Evolutionary conservation across 2,797 vertebrate genomes (phyloP).

Genomic region (Liasis olivaceus): DNA sequence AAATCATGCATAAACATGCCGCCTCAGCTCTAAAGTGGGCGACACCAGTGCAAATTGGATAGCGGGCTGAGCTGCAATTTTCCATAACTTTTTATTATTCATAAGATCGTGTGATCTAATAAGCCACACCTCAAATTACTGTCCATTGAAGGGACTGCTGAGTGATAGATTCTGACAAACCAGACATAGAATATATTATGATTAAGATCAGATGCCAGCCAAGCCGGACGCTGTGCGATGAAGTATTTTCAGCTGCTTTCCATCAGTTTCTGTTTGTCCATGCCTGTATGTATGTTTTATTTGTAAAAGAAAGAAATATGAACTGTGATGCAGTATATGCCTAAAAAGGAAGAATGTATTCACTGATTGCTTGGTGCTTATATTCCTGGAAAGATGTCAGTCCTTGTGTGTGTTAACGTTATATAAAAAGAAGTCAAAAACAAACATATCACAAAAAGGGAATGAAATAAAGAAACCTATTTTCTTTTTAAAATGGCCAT

Average conservation of each 20-base stretch:
- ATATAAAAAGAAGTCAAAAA: constrained; percentile 47
- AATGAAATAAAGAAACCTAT: constrained; percentile 22
- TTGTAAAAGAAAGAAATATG: constrained; percentile 58
- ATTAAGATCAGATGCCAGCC: constrained; percentile 93
- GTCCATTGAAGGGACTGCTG: constrained; percentile 83
- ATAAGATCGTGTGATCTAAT: constrained; percentile 92
- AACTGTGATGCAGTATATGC: constrained; percentile 52
- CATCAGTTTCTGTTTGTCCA: constrained; percentile 54
- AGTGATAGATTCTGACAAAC: constrained; percentile 93
- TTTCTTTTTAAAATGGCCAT: background rate
- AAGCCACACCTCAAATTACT: constrained; percentile 92
- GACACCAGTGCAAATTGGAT: constrained; percentile 85
- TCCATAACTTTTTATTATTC: constrained; percentile 95
- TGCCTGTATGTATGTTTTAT: constrained; percentile 25
- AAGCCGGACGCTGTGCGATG: constrained; percentile 74
- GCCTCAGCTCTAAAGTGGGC: constrained; percentile 85
- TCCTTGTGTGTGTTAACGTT: constrained; percentile 19
- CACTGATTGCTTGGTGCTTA: constrained; percentile 54
- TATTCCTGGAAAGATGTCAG: constrained; percentile 49
- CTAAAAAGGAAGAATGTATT: constrained; percentile 59
- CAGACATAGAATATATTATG: constrained; percentile 90
- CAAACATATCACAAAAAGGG: constrained; percentile 28
- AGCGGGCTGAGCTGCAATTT: constrained; percentile 85
- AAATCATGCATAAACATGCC: constrained; percentile 99
- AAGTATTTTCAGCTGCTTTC: constrained; percentile 73